These are phyloP conservation scores for Centropyge bicolor DNA, from an alignment of 2,797 vertebrate genomes.

Conservation along the genomic window DNA sequence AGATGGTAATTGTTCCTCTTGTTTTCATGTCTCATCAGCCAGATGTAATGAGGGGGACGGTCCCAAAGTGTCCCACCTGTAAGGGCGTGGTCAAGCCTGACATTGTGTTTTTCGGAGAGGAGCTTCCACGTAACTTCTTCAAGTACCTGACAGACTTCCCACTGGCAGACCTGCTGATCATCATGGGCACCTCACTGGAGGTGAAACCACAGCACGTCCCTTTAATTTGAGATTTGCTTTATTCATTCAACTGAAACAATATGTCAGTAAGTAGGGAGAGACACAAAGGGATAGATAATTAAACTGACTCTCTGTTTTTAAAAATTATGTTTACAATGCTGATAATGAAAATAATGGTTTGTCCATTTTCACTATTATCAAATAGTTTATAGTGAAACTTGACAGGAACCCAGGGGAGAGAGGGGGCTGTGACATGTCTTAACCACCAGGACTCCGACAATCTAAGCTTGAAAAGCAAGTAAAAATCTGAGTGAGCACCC, in stretches of 20 bases:
- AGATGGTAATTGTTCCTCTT: background rate
- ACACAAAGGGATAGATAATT: no score
- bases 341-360: no score
- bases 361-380: no score
- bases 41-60: slow-evolving; percentile 87
- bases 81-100: slow-evolving; percentile 92
- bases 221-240: background rate
- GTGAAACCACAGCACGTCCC: slow-evolving; percentile 71
- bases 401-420: no score
- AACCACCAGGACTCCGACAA: no score
- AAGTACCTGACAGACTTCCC: slow-evolving; percentile 92
- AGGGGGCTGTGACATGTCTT: no score
- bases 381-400: no score
- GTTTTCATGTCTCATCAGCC: slow-evolving; percentile 75
- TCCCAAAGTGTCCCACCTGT: slow-evolving; percentile 90
- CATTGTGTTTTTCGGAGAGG: slow-evolving; percentile 96
- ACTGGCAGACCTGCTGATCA: slow-evolving; percentile 91
- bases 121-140: slow-evolving; percentile 91
- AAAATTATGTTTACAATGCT: no score
- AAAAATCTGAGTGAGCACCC: no score
- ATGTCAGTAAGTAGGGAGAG: no score
- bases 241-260: background rate
- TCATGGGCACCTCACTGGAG: slow-evolving; percentile 97
- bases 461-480: no score
- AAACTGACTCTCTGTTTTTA: no score